phyloP scores from a whole-genome alignment of 2,797 vertebrate genomes.

The Todus mexicanus region DNA sequence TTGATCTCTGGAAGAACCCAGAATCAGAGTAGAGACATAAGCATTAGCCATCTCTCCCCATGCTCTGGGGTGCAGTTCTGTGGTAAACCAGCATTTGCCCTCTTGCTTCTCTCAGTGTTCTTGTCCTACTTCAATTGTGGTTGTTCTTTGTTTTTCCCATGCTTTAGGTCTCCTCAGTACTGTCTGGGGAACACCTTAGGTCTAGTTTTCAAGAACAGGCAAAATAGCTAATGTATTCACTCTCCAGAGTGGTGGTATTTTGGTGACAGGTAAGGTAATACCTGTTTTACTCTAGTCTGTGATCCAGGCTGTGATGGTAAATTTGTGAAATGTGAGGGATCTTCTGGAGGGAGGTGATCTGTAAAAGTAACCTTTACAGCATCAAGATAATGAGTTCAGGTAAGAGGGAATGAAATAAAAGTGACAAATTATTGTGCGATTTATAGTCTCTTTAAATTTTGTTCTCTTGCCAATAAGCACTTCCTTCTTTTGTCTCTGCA shows the following conservation, averaged over 20 bases:
- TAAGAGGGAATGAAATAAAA: background rate
- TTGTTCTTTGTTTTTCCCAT: background rate
- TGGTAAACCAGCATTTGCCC: too few relatives aligned
- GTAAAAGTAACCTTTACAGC: background rate
- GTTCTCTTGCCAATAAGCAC: background rate
- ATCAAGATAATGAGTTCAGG: background rate
- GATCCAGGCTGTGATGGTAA: background rate
- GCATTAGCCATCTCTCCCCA: too few relatives aligned
- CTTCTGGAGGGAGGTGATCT: background rate
- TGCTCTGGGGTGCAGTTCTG: too few relatives aligned
- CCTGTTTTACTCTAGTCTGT: background rate
- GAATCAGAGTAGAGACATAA: too few relatives aligned
- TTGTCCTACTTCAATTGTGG: background rate
- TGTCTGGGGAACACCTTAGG: background rate
- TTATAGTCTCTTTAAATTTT: background rate
- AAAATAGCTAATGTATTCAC: background rate
- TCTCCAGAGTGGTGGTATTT: background rate
- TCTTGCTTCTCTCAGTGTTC: rapidly evolving
- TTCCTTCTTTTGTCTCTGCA: conserved; percentile 64
- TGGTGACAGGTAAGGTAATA: background rate
- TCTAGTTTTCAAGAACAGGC: background rate
- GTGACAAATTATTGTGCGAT: background rate
- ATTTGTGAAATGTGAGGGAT: background rate
- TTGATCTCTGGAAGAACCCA: background rate
- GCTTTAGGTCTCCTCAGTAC: background rate